A percentile compares a stretch with the other conserved stretches of the same genome.
These are phyloP conservation scores for Eupeodes corollae DNA, from an alignment of 1,140 invertebrate genomes.

Conservation along the genomic window DNA sequence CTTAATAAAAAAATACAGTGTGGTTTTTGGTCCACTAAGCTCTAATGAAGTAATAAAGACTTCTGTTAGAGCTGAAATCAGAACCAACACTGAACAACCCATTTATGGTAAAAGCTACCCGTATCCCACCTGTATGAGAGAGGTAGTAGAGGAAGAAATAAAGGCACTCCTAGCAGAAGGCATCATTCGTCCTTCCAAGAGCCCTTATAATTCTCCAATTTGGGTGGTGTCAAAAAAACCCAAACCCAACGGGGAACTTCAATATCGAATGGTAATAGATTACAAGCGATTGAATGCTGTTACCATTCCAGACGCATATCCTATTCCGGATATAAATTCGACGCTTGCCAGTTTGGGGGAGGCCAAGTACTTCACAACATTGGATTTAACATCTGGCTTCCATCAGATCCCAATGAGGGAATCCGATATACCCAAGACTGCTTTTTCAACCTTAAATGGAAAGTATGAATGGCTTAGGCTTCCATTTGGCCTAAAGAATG, in stretches of 20 bases:
- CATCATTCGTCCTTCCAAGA: constrained; percentile 18
- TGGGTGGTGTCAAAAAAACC: constrained; percentile 2
- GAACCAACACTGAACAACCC: neutral
- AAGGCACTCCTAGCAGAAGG: constrained; percentile 11
- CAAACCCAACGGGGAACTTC: constrained; percentile 10
- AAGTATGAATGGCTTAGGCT: constrained; percentile 33
- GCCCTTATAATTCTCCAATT: constrained; percentile 2
- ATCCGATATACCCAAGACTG: constrained; percentile 33
- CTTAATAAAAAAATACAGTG: too few relatives aligned
- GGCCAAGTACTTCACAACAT: constrained; percentile 29
- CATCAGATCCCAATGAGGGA: constrained; percentile 37
- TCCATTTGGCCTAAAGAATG: too few relatives aligned
- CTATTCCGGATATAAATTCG: constrained; percentile 39
- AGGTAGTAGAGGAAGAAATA: constrained; percentile 14
- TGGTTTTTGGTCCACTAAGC: too few relatives aligned
- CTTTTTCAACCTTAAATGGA: constrained; percentile 29
- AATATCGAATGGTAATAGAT: constrained; percentile 23
- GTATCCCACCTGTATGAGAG: constrained; percentile 13
- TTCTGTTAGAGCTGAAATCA: neutral
- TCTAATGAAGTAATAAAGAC: too few relatives aligned
- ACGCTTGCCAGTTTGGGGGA: constrained; percentile 32
- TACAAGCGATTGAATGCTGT: constrained; percentile 35
- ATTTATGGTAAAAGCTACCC: constrained; percentile 10
- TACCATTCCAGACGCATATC: constrained; percentile 39
- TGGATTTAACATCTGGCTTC: constrained; percentile 39